These are phyloP conservation scores for Lucilia cuprina DNA, from an alignment of 1,140 invertebrate species.

Conservation along the genomic window DNA sequence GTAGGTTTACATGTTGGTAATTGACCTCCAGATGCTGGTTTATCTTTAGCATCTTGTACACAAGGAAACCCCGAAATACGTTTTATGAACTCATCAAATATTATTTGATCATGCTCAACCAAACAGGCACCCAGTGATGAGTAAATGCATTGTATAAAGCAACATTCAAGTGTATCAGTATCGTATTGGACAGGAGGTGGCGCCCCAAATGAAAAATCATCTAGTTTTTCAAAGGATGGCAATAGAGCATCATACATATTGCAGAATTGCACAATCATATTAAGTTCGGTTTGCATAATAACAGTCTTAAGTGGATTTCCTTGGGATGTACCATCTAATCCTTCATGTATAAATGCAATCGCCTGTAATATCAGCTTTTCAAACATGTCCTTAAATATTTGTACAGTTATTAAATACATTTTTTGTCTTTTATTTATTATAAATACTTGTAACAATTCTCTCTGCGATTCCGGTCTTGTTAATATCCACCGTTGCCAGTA, in stretches of 20 bases:
- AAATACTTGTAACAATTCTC: conserved; percentile 46
- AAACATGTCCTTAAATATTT: conserved; percentile 45
- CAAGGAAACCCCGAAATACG: conserved; percentile 74
- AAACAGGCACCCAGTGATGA: conserved; percentile 84
- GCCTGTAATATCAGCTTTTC: conserved; percentile 71
- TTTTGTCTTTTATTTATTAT: too few species aligned
- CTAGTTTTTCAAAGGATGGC: conserved; percentile 56
- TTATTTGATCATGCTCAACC: conserved; percentile 70
- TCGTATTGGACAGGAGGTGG: conserved; percentile 64
- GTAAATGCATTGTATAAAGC: conserved; percentile 80
- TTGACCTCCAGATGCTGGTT: conserved; percentile 71
- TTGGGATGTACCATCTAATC: conserved; percentile 75
- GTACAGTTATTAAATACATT: not conserved
- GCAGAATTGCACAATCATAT: conserved; percentile 87
- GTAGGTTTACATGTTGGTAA: conserved; percentile 70
- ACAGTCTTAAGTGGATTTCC: conserved; percentile 79
- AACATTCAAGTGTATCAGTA: conserved; percentile 70
- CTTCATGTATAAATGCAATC: conserved; percentile 79
- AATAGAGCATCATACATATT: conserved; percentile 77
- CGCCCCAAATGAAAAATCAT: conserved; percentile 61
- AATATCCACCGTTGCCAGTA: conserved; percentile 82
- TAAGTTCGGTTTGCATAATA: conserved; percentile 82
- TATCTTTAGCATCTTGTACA: conserved; percentile 69
- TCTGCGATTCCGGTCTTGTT: conserved; percentile 51
- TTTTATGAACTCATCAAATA: conserved; percentile 84